Conservation (phyloP, 2,888 invertebrate species). For the Scaptomyza cyrtandrae region DNA sequence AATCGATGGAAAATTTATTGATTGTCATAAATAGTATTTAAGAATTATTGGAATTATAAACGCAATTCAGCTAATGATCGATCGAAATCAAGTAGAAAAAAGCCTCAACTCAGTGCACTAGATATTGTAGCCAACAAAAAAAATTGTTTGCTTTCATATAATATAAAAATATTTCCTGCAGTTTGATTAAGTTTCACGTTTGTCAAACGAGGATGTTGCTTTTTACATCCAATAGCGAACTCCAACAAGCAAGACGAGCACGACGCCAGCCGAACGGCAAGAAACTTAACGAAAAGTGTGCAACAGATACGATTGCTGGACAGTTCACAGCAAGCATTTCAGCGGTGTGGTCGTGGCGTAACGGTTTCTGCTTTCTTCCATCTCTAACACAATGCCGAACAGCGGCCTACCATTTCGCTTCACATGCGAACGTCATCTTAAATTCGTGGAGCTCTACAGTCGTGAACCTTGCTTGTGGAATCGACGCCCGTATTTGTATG, state of each 20-base stretch:
- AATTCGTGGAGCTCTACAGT: conserved; percentile 65
- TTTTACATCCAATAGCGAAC: conserved; percentile 19
- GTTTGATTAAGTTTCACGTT: conserved; percentile 19
- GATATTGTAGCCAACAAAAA: conserved; percentile 1
- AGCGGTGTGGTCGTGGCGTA: conserved; percentile 30
- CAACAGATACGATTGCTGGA: conserved; percentile 5
- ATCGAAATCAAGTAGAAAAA: neutral
- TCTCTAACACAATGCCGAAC: conserved; percentile 18
- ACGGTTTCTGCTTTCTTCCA: conserved; percentile 19
- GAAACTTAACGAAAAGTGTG: neutral
- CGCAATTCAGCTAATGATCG: neutral
- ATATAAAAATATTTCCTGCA: conserved; percentile 4
- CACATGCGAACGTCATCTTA: conserved; percentile 56
- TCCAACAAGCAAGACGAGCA: conserved; percentile 16
- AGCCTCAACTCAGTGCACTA: conserved; percentile 6
- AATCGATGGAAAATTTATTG: neutral
- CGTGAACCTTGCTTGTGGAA: conserved; percentile 68
- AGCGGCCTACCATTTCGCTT: conserved; percentile 57
- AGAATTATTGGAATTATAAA: neutral
- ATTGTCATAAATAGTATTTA: neutral
- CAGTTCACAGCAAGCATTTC: conserved; percentile 45
- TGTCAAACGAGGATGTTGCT: neutral
- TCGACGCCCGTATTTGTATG: conserved; percentile 36
- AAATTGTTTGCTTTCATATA: no score
- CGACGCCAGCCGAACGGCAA: conserved; percentile 27